Conservation (phyloP, 2,113 vertebrate species). For the rat (Rattus norvegicus) region GRCr8 NC_086019.1:48699501-48700000, state of each 20-base stretch:
- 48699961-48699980: neutral
- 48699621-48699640: neutral
- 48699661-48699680: neutral
- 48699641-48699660: too few relatives aligned
- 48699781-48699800: neutral
- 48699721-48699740: neutral
- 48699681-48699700: neutral
- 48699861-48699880: neutral
- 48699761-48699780: rapidly evolving
- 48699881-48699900: neutral
- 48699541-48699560: rapidly evolving
- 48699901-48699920: neutral
- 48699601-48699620: neutral
- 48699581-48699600: neutral
- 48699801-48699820: neutral
- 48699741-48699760: neutral
- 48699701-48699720: rapidly evolving
- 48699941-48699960: neutral
- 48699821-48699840: neutral
- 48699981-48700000: too few relatives aligned
- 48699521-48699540: rapidly evolving
- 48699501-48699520: rapidly evolving
- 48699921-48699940: neutral
- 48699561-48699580: neutral
- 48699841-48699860: neutral